These are phyloP conservation scores for Sacculina carcini DNA, from an alignment of 2,888 invertebrate species.

Conservation along the genomic window DNA sequence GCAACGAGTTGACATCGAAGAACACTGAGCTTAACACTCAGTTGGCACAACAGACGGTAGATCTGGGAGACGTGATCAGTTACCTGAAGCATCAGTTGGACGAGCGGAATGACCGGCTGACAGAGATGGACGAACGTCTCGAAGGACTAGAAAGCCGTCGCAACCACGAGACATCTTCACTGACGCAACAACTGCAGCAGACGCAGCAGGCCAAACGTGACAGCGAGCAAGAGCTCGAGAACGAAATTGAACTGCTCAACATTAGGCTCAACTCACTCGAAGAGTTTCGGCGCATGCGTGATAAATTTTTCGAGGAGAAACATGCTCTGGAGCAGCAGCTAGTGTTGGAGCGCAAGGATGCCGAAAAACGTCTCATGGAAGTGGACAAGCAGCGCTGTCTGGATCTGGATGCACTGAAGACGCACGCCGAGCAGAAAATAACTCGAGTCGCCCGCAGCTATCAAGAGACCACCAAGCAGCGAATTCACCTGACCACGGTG, in stretches of 20 bases:
- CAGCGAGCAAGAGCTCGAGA: neutral
- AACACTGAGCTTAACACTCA: neutral
- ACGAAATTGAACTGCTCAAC: neutral
- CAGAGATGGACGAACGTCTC: neutral
- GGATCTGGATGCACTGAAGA: neutral
- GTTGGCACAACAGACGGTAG: neutral
- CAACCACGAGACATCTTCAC: too few relatives aligned
- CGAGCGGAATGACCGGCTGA: neutral
- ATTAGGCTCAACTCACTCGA: neutral
- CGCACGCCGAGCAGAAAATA: neutral
- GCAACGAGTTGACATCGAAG: neutral
- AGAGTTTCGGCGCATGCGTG: slow-evolving; percentile 1
- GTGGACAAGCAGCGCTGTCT: neutral
- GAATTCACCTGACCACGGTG: neutral
- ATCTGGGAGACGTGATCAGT: neutral
- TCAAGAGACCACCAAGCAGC: neutral
- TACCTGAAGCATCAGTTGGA: neutral
- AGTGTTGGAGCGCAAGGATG: neutral
- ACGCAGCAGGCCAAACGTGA: neutral
- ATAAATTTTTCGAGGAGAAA: neutral
- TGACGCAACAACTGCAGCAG: too few relatives aligned
- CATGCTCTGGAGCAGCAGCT: neutral
- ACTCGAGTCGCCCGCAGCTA: neutral
- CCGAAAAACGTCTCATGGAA: neutral
- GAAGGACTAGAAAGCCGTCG: neutral